These are phyloP conservation scores for Rhinophrynus dorsalis DNA, from an alignment of 2,797 vertebrate genomes.

Conservation along the genomic window DNA sequence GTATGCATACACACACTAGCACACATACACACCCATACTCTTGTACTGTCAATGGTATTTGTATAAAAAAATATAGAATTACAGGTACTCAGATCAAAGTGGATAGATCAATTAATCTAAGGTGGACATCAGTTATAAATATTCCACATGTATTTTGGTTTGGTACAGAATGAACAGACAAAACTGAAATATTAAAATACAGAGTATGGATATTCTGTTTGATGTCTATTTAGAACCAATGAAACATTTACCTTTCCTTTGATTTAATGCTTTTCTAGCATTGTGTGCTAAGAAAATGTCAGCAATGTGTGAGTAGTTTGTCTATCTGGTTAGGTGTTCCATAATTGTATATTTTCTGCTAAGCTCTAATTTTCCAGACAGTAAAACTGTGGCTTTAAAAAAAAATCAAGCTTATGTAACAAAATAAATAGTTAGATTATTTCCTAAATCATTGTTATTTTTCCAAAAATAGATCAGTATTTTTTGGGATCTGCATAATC, in stretches of 20 bases:
- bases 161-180: too few relatives aligned
- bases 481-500: background rate
- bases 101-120: too few relatives aligned
- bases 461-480: constrained; percentile 1
- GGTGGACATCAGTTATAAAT: too few relatives aligned
- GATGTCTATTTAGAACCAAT: constrained; percentile 27
- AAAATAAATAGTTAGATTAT: constrained; percentile 17
- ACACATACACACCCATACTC: too few relatives aligned
- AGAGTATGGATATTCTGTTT: too few relatives aligned
- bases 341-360: constrained; percentile 36
- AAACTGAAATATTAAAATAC: too few relatives aligned
- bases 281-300: constrained; percentile 24
- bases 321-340: constrained; percentile 13
- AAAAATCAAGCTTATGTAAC: constrained; percentile 25
- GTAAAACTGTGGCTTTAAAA: constrained; percentile 22
- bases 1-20: too few relatives aligned
- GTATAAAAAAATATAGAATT: too few relatives aligned
- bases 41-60: too few relatives aligned
- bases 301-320: constrained; percentile 11
- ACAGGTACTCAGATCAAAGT: too few relatives aligned
- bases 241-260: constrained; percentile 27
- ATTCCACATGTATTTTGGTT: too few relatives aligned
- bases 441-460: constrained; percentile 34
- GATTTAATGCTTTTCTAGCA: constrained; percentile 24
- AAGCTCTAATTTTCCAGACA: constrained; percentile 26